Evolutionary conservation across 30 jellyfish, hydroid and myxozoan genomes (phyloP).

Genomic region (Aurelia aurita complex sp. Pacific): DNA sequence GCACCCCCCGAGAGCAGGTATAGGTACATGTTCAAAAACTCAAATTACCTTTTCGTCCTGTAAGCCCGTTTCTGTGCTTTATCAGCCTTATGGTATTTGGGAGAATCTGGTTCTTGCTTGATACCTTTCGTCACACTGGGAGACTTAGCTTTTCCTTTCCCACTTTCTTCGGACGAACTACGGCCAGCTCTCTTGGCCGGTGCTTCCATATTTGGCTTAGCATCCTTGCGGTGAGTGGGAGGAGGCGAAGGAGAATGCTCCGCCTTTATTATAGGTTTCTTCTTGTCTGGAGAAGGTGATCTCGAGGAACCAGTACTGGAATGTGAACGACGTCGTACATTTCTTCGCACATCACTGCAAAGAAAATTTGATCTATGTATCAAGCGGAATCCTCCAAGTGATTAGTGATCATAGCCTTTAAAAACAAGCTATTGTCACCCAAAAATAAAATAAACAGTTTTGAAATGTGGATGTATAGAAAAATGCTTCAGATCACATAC

Average conservation of each 20-base stretch:
- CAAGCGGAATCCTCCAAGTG: too few relatives aligned
- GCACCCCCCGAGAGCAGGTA: too few relatives aligned
- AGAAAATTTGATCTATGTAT: neutral
- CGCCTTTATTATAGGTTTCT: conserved; percentile 15
- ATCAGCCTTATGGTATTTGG: conserved; percentile 68
- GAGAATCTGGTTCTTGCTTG: conserved; percentile 37
- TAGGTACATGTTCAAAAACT: too few relatives aligned
- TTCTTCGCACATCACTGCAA: conserved; percentile 42
- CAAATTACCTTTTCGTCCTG: conserved; percentile 59
- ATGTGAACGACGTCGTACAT: conserved; percentile 34
- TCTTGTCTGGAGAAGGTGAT: conserved; percentile 62
- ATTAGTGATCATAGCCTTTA: too few relatives aligned
- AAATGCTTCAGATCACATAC: too few relatives aligned
- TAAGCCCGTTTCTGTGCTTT: conserved; percentile 70
- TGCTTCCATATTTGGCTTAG: conserved; percentile 27
- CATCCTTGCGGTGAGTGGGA: conserved; percentile 55
- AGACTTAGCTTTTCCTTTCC: conserved; percentile 31
- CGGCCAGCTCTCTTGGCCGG: conserved; percentile 26
- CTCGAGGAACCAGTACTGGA: conserved; percentile 66
- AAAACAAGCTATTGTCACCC: too few relatives aligned
- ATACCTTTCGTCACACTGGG: conserved; percentile 25
- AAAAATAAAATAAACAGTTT: too few relatives aligned
- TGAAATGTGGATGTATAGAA: too few relatives aligned
- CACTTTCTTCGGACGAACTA: conserved; percentile 60
- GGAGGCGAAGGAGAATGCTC: conserved; percentile 58